These are phyloP conservation scores for Bilobella aurantiaca DNA, from an alignment of 1,140 invertebrate species.

Conservation along the genomic window DNA sequence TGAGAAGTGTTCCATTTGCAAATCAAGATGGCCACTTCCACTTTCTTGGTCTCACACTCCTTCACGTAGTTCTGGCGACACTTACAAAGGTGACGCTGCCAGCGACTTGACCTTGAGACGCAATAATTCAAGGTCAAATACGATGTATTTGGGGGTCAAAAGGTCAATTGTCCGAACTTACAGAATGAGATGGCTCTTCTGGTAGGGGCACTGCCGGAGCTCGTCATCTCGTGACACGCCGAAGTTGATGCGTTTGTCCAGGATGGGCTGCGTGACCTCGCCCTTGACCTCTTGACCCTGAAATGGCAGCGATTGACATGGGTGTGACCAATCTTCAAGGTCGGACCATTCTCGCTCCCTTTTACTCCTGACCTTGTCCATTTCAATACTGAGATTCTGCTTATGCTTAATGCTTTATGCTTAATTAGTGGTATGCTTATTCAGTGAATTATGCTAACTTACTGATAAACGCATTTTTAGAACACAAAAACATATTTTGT, in stretches of 20 bases:
- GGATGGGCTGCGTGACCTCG: too few species aligned
- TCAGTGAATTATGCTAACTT: too few species aligned
- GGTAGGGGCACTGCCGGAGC: not conserved
- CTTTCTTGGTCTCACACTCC: not conserved
- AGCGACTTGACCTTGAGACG: not conserved
- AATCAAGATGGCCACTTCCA: not conserved
- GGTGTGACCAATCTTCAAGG: too few species aligned
- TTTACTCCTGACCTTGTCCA: too few species aligned
- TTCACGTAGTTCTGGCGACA: not conserved
- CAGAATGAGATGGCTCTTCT: not conserved
- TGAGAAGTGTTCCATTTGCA: slow-evolving; percentile 1
- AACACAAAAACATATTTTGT: too few species aligned
- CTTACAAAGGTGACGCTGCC: not conserved
- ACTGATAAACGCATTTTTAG: too few species aligned
- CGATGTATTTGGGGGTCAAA: not conserved
- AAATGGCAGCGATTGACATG: not conserved
- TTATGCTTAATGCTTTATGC: too few species aligned
- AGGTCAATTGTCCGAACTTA: not conserved
- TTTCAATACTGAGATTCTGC: too few species aligned
- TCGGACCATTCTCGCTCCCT: too few species aligned
- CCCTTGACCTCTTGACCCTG: too few species aligned
- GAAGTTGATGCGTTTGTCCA: not conserved
- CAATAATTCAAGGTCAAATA: not conserved
- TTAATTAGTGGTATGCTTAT: too few species aligned
- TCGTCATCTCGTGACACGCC: not conserved